phyloP scores from a whole-genome alignment of 2,113 vertebrate species.

The Chlorodrepanis virens region DNA sequence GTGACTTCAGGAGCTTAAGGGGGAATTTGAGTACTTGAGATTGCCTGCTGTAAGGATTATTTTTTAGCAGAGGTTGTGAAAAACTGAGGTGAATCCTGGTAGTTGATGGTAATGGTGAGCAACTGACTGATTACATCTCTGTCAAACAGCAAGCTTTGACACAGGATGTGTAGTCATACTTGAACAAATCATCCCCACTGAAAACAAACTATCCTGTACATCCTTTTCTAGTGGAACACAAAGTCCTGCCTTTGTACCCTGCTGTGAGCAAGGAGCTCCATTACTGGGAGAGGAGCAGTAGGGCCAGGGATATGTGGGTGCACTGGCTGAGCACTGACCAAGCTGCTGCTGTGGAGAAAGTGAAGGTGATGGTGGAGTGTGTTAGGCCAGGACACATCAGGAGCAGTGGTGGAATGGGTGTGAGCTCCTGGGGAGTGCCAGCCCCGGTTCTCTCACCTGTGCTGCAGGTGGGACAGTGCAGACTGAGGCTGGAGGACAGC shows the following conservation, averaged over 20 bases:
- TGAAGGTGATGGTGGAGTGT: accelerated
- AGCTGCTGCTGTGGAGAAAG: background rate
- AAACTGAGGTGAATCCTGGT: background rate
- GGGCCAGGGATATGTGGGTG: background rate
- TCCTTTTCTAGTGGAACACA: background rate
- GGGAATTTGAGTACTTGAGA: background rate
- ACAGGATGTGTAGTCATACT: background rate
- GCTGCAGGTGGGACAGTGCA: background rate
- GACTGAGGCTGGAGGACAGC: background rate
- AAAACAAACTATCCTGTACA: background rate
- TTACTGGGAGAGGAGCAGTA: background rate
- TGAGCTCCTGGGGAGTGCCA: background rate
- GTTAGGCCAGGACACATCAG: background rate
- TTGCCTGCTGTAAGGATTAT: background rate
- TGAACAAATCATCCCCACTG: background rate
- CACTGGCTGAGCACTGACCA: accelerated
- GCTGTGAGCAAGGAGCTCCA: accelerated
- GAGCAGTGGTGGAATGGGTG: background rate
- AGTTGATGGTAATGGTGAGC: background rate
- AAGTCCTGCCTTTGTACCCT: background rate
- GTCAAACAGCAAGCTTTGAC: background rate
- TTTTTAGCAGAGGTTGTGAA: background rate
- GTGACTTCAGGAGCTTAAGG: background rate
- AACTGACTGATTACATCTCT: background rate
- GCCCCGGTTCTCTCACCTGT: background rate